Base-by-base conservation (phyloP, 2,888 invertebrate species). In the Panorpa germanica region DNA sequence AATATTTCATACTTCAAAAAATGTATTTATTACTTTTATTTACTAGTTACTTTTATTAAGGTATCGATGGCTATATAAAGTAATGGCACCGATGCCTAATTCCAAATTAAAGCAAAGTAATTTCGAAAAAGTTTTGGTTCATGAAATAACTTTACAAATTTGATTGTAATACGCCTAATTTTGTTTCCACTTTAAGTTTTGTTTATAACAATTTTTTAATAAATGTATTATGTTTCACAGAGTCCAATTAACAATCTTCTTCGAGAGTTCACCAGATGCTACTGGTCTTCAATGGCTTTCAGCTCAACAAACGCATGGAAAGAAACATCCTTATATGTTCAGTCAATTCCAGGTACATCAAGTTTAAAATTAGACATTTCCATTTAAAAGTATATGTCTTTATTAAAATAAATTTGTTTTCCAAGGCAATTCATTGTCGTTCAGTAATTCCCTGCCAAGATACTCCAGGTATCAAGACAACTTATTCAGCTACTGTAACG, bases 361-460 rank as follows among this genome's bases (percentile, higher is more conserved):
- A 28, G 22, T 23, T 21, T 27, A 9, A 18, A 23, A 29, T 22
- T 25, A n/a, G 17, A 22, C 29, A 32, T 31, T 15, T 13, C n/a
- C n/a, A n/a, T n/a, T n/a, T 23, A 12, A 3, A 24, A 5, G n/a
- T 27, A 7, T 8, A 16, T n/a, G 8, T 14, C 12, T 28, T 25
- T 29, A 31, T 25, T 27, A 4, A 12, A 28, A 22, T 25, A 12
- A 23, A 37, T 15, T 36, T 31, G 34, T 31, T 37, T 39, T 52
- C 48, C 17, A 47, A 81, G 73, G 76, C 83, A 3, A 86, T 88
- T 39, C 83, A 88, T 56, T 83, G 85, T 1, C 67, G 91, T 25
- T 82, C 90, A 3, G 68, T 91, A 39, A 42, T 90, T 3, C 93
- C 93, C 0, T 91, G 90, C 45, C 91, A 93, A 58, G 88, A 93